Conservation (phyloP, 1,140 invertebrate species). For the Orussus abietinus region DNA sequence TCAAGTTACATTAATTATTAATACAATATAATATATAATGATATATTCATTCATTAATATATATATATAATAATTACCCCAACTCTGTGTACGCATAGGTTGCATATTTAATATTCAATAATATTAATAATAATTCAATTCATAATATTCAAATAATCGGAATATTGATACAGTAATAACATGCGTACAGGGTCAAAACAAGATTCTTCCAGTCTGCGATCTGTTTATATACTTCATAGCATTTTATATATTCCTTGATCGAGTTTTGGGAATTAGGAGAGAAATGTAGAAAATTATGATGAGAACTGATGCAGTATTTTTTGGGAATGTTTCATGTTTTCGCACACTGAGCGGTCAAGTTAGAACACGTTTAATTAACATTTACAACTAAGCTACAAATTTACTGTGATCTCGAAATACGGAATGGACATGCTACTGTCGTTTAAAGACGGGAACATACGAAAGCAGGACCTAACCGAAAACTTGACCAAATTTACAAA, state of each 20-base stretch:
- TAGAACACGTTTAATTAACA: conserved; percentile 19
- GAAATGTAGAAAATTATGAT: too few species aligned
- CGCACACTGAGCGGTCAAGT: conserved; percentile 13
- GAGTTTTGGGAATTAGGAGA: too few species aligned
- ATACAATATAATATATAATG: conserved; percentile 32
- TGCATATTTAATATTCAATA: conserved; percentile 25
- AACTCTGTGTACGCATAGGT: conserved; percentile 17
- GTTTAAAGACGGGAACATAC: too few species aligned
- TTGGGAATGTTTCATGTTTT: conserved; percentile 21
- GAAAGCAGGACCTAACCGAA: too few species aligned
- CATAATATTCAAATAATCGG: conserved; percentile 36
- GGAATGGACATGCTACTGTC: too few species aligned
- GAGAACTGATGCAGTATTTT: conserved; percentile 22
- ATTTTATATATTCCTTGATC: too few species aligned
- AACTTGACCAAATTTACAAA: too few species aligned
- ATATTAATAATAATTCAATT: conserved; percentile 31
- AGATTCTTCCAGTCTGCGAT: conserved; percentile 25
- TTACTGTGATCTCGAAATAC: conserved; percentile 18
- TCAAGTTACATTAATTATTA: conserved; percentile 35
- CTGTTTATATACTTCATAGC: conserved; percentile 19
- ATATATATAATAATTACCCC: conserved; percentile 29
- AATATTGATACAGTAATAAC: conserved; percentile 36
- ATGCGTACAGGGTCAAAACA: conserved; percentile 14
- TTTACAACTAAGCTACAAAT: conserved; percentile 13
- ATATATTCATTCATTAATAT: conserved; percentile 30